Evolutionary conservation across 2,888 invertebrate genomes (phyloP).

Genomic region (Cancer borealis): DNA sequence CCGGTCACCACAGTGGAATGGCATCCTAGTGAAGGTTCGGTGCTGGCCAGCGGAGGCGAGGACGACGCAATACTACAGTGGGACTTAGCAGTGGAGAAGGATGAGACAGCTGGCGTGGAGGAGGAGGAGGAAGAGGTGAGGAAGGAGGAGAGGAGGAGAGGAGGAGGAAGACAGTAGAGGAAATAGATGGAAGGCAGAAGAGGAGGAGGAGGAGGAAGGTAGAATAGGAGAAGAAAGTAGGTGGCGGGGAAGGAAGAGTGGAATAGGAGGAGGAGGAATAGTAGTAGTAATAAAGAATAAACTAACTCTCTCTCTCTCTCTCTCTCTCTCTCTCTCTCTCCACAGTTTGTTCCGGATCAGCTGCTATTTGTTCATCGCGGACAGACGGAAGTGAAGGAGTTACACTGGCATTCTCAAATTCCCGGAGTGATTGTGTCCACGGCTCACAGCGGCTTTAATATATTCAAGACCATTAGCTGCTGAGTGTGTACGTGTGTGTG

Average conservation of each 20-base stretch:
- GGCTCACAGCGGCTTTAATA: slow-evolving; percentile 96
- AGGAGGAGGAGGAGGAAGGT: not conserved
- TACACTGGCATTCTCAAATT: slow-evolving; percentile 98
- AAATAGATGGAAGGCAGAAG: not conserved
- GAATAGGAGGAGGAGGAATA: not conserved
- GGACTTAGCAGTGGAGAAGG: slow-evolving; percentile 96
- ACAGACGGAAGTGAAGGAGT: slow-evolving; percentile 97
- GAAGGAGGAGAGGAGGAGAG: not conserved
- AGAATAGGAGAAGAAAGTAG: not conserved
- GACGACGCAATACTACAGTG: slow-evolving; percentile 98
- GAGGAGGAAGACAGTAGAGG: not conserved
- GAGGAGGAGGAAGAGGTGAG: slow-evolving; percentile 76
- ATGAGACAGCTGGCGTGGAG: slow-evolving; percentile 83
- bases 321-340: too few species aligned
- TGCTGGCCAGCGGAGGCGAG: slow-evolving; percentile 94
- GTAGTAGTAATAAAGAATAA: too few species aligned
- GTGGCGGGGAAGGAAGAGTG: not conserved
- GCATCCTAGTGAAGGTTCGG: slow-evolving; percentile 95
- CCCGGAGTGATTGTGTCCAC: slow-evolving; percentile 96
- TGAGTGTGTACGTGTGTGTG: slow-evolving; percentile 81
- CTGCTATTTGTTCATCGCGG: slow-evolving; percentile 98
- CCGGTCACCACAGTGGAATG: slow-evolving; percentile 98
- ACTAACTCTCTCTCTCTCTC: too few species aligned
- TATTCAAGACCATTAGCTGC: slow-evolving; percentile 98
- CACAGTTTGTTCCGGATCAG: slow-evolving; percentile 93